Evolutionary conservation across 92 coral and sea anemone genomes (phyloP), one percentile per base, ranked within the genome.

Genomic region (Ricordea florida): DNA sequence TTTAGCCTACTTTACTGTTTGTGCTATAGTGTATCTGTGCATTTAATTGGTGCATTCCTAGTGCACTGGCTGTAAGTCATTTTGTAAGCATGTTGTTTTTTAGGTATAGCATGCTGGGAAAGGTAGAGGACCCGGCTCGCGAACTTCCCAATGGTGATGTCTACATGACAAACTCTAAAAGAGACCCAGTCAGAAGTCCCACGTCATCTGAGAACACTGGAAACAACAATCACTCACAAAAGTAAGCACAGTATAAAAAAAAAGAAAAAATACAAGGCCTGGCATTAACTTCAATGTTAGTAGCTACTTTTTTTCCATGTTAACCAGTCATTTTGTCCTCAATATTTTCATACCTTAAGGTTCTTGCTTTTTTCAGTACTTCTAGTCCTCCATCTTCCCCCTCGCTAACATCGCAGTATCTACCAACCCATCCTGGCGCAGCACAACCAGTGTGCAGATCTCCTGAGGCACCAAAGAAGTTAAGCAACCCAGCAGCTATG

Each of bases 81-180:
- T n/a, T n/a, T n/a, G n/a, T n/a, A n/a, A n/a, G n/a, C 8, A 24
- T 27, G 40, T 79, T 61, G 22, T 33, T 32, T 17, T 6, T 3
- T 37, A 91, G 97, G 69, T 91, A 79, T 66, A 91, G 97, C 57
- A 79, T 86, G 74, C 88, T 91, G 41, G 97, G 97, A 1, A 82
- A 67, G 57, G 90, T 87, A 23, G 97, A 91, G n/a, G 97, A 91
- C 49, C 97, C 97, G 5, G 92, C 92, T 0, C 64, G 56, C 57
- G 97, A 91, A 35, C 46, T 91, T 5, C 81, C 93, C 3, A 88
- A 91, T 80, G 93, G 97, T 3, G 91, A 91, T 66, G 91, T 91
- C 2, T 89, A 84, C 37, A 88, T 84, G 85, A 91, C 97, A 6
- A 91, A 91, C 61, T 91, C 97, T 27, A 78, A 92, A 52, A 86